These are phyloP conservation scores for Pica pica DNA, from an alignment of 2,113 vertebrate genomes.

Conservation along the genomic window DNA sequence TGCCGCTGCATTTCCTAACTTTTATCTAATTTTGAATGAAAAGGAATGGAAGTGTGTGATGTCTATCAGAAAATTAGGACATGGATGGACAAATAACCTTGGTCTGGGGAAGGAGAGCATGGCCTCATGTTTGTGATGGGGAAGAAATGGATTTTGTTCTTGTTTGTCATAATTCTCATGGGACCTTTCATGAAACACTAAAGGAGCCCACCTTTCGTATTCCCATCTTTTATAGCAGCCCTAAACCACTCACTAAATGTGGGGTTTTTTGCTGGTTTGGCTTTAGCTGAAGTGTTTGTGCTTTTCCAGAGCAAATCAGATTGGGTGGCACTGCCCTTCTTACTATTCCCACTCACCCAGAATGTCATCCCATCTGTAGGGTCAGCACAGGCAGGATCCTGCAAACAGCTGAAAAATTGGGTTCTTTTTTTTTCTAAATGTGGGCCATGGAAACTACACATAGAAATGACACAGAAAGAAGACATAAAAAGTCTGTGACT, in stretches of 20 bases:
- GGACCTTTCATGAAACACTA: neutral
- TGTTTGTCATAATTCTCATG: neutral
- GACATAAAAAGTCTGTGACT: neutral
- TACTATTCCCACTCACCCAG: neutral
- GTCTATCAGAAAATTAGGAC: neutral
- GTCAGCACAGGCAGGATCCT: neutral
- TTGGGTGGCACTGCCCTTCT: rapidly evolving
- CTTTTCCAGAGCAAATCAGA: neutral
- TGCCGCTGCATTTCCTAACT: neutral
- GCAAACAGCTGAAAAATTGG: neutral
- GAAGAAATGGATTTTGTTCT: neutral
- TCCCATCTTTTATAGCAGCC: neutral
- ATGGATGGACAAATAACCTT: neutral
- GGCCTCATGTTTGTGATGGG: neutral
- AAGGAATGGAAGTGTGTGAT: neutral
- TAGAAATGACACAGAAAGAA: neutral
- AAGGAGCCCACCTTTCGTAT: neutral
- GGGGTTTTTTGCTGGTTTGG: neutral
- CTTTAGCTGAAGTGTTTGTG: neutral
- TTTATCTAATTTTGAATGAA: neutral
- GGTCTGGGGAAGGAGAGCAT: neutral
- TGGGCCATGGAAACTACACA: neutral
- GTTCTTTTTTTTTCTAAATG: neutral
- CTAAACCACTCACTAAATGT: neutral
- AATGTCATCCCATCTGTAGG: no score